A percentile compares a stretch with the other conserved stretches of the same genome.
phyloP scores from a whole-genome alignment of 53 echinoderm and acorn worm species.

The Apostichopus leukothele region DNA sequence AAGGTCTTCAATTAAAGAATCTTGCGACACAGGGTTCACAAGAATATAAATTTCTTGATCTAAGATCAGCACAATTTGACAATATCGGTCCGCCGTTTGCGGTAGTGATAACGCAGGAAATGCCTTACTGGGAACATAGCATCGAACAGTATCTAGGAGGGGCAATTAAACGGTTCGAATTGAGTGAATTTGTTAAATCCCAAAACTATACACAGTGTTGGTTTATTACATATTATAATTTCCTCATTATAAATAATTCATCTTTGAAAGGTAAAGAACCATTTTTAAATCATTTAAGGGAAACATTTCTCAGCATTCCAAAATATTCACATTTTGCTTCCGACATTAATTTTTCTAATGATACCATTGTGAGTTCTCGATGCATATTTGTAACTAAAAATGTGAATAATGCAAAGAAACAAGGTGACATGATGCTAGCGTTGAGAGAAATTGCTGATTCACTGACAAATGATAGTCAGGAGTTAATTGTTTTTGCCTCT shows the following conservation, averaged over 20 bases:
- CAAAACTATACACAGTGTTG: constrained; percentile 56
- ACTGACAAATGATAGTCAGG: background rate
- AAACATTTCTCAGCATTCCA: constrained; percentile 47
- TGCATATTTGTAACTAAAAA: constrained; percentile 54
- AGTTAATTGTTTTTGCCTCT: constrained; percentile 54
- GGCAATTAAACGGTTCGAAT: constrained; percentile 43
- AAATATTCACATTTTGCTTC: constrained; percentile 28
- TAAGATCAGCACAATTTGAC: constrained; percentile 15
- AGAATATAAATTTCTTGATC: constrained; percentile 36
- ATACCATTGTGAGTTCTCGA: constrained; percentile 57
- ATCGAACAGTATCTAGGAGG: constrained; percentile 32
- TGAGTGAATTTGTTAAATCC: constrained; percentile 48
- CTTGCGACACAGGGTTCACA: constrained; percentile 51
- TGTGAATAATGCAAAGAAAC: constrained; percentile 48
- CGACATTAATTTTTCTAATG: constrained; percentile 64
- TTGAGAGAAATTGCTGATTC: constrained; percentile 44
- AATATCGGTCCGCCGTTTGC: constrained; percentile 55
- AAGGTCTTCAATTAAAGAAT: constrained; percentile 56
- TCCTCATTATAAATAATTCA: constrained; percentile 20
- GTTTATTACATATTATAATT: constrained; percentile 52
- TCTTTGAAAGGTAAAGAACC: background rate
- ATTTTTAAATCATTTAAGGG: constrained; percentile 44
- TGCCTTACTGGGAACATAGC: constrained; percentile 52
- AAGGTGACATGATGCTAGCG: constrained; percentile 61
- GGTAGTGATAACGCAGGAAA: constrained; percentile 42